phyloP scores from a whole-genome alignment of 2,888 invertebrate genomes.

The Cephus spinipes region DNA sequence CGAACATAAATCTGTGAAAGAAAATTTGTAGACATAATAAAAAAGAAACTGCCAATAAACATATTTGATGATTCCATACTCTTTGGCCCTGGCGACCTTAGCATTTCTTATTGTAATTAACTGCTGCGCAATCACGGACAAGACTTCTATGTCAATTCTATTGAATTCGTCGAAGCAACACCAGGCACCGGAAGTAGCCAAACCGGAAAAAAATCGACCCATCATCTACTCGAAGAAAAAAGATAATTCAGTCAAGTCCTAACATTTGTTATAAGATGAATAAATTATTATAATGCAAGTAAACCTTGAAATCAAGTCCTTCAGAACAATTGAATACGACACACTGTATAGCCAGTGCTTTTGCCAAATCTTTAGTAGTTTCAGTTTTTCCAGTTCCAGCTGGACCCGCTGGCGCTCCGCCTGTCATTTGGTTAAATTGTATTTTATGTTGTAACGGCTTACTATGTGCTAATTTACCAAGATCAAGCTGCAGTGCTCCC shows the following conservation, averaged over 20 bases:
- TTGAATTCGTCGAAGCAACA: slow-evolving; percentile 95
- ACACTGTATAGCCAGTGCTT: slow-evolving; percentile 88
- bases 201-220: slow-evolving; percentile 90
- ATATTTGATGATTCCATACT: slow-evolving; percentile 54
- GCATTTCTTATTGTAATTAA: slow-evolving; percentile 89
- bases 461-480: slow-evolving; percentile 66
- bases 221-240: slow-evolving; percentile 75
- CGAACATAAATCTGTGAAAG: slow-evolving; percentile 82
- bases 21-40: slow-evolving; percentile 4
- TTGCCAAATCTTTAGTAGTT: slow-evolving; percentile 90
- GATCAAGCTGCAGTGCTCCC: slow-evolving; percentile 89
- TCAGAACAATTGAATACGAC: slow-evolving; percentile 94
- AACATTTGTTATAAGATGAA: neutral
- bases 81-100: slow-evolving; percentile 75
- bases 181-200: slow-evolving; percentile 93
- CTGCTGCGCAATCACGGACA: slow-evolving; percentile 91
- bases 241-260: neutral
- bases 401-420: slow-evolving; percentile 91
- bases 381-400: slow-evolving; percentile 92
- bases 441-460: neutral
- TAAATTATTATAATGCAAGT: neutral
- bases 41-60: neutral
- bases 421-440: slow-evolving; percentile 57
- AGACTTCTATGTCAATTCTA: slow-evolving; percentile 89
- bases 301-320: slow-evolving; percentile 72